phyloP scores from a whole-genome alignment of 2,888 invertebrate genomes.

The Lepidochrysops patricia region DNA sequence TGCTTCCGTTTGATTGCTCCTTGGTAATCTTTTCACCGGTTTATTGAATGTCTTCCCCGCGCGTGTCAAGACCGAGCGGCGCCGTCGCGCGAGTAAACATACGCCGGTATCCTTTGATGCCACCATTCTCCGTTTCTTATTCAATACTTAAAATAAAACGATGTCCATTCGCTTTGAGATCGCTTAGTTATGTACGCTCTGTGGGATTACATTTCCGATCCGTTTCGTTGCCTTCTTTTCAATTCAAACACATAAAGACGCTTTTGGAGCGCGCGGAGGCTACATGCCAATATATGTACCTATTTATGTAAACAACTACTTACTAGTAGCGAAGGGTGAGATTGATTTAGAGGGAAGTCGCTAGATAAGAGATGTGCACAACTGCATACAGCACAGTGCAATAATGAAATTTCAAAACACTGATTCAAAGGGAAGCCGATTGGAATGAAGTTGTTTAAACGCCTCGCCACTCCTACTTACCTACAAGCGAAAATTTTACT shows the following conservation, averaged over 20 bases:
- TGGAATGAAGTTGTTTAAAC: no score
- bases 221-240: slow-evolving; percentile 22
- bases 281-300: slow-evolving; percentile 15
- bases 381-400: no score
- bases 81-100: slow-evolving; percentile 44
- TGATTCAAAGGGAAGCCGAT: no score
- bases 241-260: slow-evolving; percentile 20
- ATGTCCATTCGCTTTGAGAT: slow-evolving; percentile 39
- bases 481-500: background rate
- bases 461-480: no score
- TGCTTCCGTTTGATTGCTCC: slow-evolving; percentile 75
- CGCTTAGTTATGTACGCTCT: slow-evolving; percentile 28
- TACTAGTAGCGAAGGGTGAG: no score
- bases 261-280: slow-evolving; percentile 19
- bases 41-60: slow-evolving; percentile 73
- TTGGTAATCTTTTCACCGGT: slow-evolving; percentile 73
- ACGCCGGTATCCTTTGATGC: slow-evolving; percentile 46
- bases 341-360: no score
- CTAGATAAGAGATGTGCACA: no score
- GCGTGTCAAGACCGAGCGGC: slow-evolving; percentile 52
- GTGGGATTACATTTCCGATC: slow-evolving; percentile 26
- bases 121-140: slow-evolving; percentile 41
- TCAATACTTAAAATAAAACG: slow-evolving; percentile 41
- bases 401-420: no score
- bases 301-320: slow-evolving; percentile 10